Base-by-base conservation (phyloP, 2,888 invertebrate genomes). In the Chaetogeoica ovagalla region DNA sequence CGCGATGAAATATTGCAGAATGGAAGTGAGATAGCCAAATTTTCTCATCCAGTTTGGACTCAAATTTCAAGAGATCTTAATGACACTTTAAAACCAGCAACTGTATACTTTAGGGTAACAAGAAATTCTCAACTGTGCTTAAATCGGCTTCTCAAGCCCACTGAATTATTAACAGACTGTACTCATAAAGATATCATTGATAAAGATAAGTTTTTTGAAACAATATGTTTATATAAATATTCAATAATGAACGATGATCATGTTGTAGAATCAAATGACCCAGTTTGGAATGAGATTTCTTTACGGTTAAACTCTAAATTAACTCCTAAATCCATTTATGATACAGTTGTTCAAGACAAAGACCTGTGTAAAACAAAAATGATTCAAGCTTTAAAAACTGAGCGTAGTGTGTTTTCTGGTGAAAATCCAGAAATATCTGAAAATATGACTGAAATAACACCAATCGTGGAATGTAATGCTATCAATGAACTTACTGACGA, bases 21-120 rank as follows among this genome's bases (percentile, higher is more conserved):
- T 57, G 71, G 79, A 43, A 63, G 39, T 63, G 71, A 79, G 23
- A 79, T 79, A 43, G 79, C 79, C 19, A 79, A 79, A 63, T 79
- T 71, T 79, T 79, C 79, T n/a, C 71, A 79, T 65, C 79, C 79
- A 30, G 71, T 79, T 43, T 79, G 79, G 79, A 79, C 79, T 63
- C 79, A 65, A 71, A 79, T 79, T 65, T 79, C 79, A 70, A 70
- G 9, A 71, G 79, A 79, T 11, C 79, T 79, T 39, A 79, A 79
- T n/a, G 71, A 71, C 55, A 57, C 70, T 1, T 63, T 79, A 43
- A 79, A 79, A 43, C 79, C 79, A 17, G 79, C 79, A 21, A 79
- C 79, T 30, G 79, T 79, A 11, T 79, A 79, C 37, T 79, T 79
- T 43, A 79, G 79, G 6, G 79, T 79, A 4, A 70, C 79, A 7